Evolutionary conservation across 2,797 vertebrate genomes (phyloP), one percentile per base, ranked within the genome.

Genomic region (Cuculus canorus): DNA sequence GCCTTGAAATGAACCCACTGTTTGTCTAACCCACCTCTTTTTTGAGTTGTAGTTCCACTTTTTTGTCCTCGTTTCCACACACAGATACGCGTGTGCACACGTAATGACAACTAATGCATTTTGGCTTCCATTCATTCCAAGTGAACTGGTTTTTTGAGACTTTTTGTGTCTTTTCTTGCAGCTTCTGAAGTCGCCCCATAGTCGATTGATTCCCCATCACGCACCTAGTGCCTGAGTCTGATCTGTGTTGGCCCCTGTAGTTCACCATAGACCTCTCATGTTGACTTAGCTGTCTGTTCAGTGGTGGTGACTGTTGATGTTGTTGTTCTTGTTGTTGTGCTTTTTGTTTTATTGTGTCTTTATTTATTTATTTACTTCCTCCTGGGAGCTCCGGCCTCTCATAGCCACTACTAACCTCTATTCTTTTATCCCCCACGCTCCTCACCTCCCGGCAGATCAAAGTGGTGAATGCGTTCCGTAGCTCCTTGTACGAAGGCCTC

Each of bases 381-480:
- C 92, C 90, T 71, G 63, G 82, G 78, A 63, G 88, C 72, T 66
- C 52, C 11, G 53, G 71, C 63, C 63, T 48, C n/a, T 70, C 22
- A 1, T 47, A 54, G 33, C 92, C 1, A 1, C 3, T n/a, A 61
- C 96, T 98, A 86, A 97, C 93, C 59, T 14, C 4, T 69, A 76
- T 76, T 73, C 41, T 89, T 94, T 84, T 95, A 25, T 91, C 39
- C 87, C 65, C 95, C 86, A 39, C 18, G 86, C 84, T 86, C 83
- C 88, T 72, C 64, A 33, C 32, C 90, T 28, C 60, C 71, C 61
- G 77, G 28, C 98, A 99, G 99, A 99, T 99, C 99, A 99, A 98
- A 97, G 99, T 99, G 98, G 98, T 99, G 97, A 99, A 98, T 85
- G 98, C 99, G 22, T 99, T 99, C 98, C 99, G 99, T 98, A 99